These are phyloP conservation scores for Protodeltote pygarga DNA, from an alignment of 2,888 invertebrate genomes.

Conservation along the genomic window DNA sequence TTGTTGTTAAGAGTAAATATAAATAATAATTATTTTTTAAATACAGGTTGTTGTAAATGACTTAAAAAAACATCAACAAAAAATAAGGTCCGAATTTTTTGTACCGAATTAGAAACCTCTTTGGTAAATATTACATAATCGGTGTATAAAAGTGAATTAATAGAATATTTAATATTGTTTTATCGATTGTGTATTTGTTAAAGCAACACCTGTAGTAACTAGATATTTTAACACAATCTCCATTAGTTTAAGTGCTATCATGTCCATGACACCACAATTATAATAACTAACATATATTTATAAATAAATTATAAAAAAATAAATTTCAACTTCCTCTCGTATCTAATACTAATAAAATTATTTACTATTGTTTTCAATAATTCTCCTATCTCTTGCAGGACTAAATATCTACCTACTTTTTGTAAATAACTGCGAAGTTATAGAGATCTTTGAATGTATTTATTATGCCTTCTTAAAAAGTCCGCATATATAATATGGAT, in stretches of 20 bases:
- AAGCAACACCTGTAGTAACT: conserved; percentile 49
- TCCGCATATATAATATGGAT: no score
- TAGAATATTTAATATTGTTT: conserved; percentile 1
- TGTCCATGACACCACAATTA: conserved; percentile 48
- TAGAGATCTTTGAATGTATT: no score
- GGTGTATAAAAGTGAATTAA: not conserved
- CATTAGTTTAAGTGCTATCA: conserved; percentile 43
- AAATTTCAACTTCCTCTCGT: not conserved
- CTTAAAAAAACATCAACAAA: not conserved
- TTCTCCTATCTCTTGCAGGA: no score
- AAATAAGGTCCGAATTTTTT: no score
- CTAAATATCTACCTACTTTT: no score
- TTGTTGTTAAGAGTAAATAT: conserved; percentile 35
- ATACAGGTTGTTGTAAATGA: conserved; percentile 25
- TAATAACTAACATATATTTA: conserved; percentile 6
- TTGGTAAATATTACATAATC: not conserved
- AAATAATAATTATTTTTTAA: conserved; percentile 17
- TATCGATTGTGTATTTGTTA: conserved; percentile 14
- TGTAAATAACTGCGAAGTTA: no score
- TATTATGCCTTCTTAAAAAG: no score
- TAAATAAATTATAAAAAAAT: conserved; percentile 17
- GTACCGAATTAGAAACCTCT: no score
- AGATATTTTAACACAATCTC: conserved; percentile 49
- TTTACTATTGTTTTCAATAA: no score
- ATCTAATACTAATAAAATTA: conserved; percentile 13